Evolutionary conservation across 2,113 vertebrate genomes (phyloP).

Genomic region (Cyphomyrus discorhynchus): DNA sequence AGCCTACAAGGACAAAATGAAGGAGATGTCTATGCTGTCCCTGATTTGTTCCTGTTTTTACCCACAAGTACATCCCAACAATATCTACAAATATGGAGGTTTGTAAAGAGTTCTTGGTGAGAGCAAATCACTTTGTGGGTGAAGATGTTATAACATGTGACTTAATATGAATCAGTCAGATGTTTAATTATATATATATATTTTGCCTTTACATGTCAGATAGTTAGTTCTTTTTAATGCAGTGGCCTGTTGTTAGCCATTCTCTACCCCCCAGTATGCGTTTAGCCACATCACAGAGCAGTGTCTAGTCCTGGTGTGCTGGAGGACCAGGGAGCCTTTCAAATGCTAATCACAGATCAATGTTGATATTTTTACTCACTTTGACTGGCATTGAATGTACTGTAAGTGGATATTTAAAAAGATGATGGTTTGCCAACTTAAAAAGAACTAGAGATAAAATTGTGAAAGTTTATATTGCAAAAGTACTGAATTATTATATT

Average conservation of each 20-base stretch:
- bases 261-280: not conserved
- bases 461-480: not conserved
- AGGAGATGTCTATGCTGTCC: conserved; percentile 80
- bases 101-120: conserved; percentile 29
- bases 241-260: not conserved
- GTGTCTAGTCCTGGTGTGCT: not conserved
- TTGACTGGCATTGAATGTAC: not conserved
- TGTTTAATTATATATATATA: not conserved
- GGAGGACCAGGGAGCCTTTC: not conserved
- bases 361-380: not conserved
- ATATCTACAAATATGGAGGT: conserved; percentile 80
- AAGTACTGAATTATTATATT: not conserved
- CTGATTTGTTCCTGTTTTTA: conserved; percentile 86
- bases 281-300: not conserved
- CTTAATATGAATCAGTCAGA: not conserved
- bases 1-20: conserved; percentile 93
- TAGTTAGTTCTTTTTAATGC: not conserved
- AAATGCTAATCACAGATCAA: not conserved
- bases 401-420: not conserved
- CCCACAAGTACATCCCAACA: conserved; percentile 73
- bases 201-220: not conserved
- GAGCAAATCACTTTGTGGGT: not conserved
- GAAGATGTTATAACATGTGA: not conserved
- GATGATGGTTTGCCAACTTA: not conserved
- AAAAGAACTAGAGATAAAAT: not conserved